phyloP scores from a whole-genome alignment of 2,888 invertebrate species.

The Caenorhabditis sp. region DNA sequence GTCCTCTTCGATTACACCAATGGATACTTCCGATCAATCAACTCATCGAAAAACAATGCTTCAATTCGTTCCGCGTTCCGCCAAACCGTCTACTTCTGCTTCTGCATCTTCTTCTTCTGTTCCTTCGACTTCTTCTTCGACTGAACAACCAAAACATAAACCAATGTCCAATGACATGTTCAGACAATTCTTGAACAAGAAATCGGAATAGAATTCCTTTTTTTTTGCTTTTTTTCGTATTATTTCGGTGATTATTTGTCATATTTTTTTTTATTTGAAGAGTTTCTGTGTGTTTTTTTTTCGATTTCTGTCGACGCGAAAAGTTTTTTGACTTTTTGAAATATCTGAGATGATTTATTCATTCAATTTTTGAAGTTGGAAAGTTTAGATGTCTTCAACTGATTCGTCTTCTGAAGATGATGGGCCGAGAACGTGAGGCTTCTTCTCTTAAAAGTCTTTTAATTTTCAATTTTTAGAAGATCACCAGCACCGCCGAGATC shows the following conservation, averaged over 20 bases:
- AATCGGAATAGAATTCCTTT: not conserved
- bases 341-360: not conserved
- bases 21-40: not conserved
- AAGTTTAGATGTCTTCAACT: slow-evolving; percentile 1
- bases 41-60: slow-evolving; percentile 2
- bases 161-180: slow-evolving; percentile 18
- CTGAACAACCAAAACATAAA: slow-evolving; percentile 1
- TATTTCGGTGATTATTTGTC: not conserved
- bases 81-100: not conserved
- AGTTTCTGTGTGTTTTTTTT: not conserved
- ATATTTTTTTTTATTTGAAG: not conserved
- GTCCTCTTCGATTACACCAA: not conserved
- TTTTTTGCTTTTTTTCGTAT: too few relatives aligned
- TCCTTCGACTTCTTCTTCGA: not conserved
- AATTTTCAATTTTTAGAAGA: not conserved
- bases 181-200: slow-evolving; percentile 13
- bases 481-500: not conserved
- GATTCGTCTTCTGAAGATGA: slow-evolving; percentile 2
- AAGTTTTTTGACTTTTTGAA: not conserved
- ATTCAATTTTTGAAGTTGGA: too few relatives aligned
- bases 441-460: too few relatives aligned
- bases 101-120: too few relatives aligned
- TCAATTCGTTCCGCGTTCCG: slow-evolving; percentile 24
- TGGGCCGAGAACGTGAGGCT: not conserved
- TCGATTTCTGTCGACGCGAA: not conserved